These are phyloP conservation scores for Leptobrachium leishanense DNA, from an alignment of 2,113 vertebrate genomes.

Conservation along the genomic window DNA sequence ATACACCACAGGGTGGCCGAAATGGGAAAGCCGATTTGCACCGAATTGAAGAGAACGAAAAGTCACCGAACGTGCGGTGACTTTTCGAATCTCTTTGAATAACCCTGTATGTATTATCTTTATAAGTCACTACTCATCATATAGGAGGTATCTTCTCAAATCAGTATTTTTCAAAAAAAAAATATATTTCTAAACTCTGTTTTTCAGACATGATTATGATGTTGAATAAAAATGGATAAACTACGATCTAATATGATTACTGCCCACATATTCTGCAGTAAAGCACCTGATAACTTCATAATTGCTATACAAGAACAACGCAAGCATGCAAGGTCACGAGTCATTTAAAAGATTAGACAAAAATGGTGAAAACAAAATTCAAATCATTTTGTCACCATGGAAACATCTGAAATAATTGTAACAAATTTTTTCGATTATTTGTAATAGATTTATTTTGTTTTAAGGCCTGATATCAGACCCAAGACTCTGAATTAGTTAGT, in stretches of 20 bases:
- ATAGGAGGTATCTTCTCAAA: too few relatives aligned
- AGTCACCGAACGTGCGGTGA: too few relatives aligned
- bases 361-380: constrained; percentile 17
- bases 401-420: constrained; percentile 22
- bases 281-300: constrained; percentile 20
- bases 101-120: too few relatives aligned
- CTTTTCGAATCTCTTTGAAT: too few relatives aligned
- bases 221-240: constrained; percentile 6
- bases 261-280: constrained; percentile 12
- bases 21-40: too few relatives aligned
- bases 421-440: constrained; percentile 11
- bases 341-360: constrained; percentile 38
- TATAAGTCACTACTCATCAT: too few relatives aligned
- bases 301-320: constrained; percentile 33
- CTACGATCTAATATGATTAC: constrained; percentile 16
- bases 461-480: neutral
- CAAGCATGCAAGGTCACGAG: constrained; percentile 34
- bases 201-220: neutral
- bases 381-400: constrained; percentile 16
- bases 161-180: too few relatives aligned
- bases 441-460: constrained; percentile 32
- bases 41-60: too few relatives aligned
- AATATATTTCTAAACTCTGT: too few relatives aligned
- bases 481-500: too few relatives aligned
- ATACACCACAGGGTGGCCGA: too few relatives aligned